These are phyloP conservation scores for Catalaphyllia jardinei DNA, from an alignment of 64 coral and sea anemone genomes.

Conservation along the genomic window DNA sequence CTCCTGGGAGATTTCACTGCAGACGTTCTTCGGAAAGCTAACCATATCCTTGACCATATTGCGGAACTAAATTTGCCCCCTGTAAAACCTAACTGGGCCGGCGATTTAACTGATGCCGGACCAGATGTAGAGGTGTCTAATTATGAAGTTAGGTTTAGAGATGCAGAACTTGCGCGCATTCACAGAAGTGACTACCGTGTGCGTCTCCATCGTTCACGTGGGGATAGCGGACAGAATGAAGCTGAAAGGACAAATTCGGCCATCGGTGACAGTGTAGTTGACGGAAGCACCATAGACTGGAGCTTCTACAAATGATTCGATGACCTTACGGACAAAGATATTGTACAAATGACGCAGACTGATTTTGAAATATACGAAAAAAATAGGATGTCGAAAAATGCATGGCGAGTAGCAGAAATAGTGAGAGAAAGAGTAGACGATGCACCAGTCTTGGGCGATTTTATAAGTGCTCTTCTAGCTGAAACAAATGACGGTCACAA, in stretches of 20 bases:
- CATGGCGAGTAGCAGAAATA: conserved; percentile 2
- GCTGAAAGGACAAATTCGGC: conserved; percentile 73
- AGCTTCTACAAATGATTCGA: conserved; percentile 61
- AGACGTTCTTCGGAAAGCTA: no score
- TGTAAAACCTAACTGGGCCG: conserved; percentile 12
- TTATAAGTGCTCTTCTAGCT: conserved; percentile 7
- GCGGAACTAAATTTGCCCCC: not conserved
- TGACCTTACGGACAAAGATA: conserved; percentile 29
- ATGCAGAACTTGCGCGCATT: conserved; percentile 13
- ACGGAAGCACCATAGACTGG: conserved; percentile 62
- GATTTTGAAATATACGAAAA: conserved; percentile 57
- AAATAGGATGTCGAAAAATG: conserved; percentile 50
- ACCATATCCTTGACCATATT: no score
- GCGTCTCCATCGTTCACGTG: conserved; percentile 46
- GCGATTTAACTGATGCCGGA: conserved; percentile 10
- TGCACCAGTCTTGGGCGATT: conserved; percentile 36
- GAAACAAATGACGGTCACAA: not conserved
- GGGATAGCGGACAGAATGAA: no score
- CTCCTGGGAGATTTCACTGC: not conserved
- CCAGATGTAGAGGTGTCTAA: not conserved
- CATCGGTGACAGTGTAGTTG: conserved; percentile 58
- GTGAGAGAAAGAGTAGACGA: conserved; percentile 34
- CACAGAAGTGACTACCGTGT: conserved; percentile 44
- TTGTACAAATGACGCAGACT: conserved; percentile 14
- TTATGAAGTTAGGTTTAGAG: not conserved